Evolutionary conservation across 2,113 vertebrate genomes (phyloP).

Genomic region (Semicossyphus pulcher): DNA sequence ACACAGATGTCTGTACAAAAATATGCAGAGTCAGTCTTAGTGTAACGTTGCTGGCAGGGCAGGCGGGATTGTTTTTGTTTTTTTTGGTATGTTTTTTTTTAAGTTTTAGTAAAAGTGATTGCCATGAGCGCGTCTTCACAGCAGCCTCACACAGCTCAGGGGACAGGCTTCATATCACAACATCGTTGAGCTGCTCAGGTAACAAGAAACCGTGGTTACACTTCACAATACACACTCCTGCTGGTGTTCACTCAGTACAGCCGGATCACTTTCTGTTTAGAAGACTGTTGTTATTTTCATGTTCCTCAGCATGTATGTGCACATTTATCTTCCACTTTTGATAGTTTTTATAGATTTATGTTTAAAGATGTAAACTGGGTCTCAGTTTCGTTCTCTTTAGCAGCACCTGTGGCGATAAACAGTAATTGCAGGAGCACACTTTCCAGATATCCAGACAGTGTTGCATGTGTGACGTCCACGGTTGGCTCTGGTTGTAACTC

Average conservation of each 20-base stretch:
- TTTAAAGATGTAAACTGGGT: no score
- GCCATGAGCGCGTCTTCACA: constrained; percentile 64
- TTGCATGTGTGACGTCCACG: no score
- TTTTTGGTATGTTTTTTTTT: constrained; percentile 28
- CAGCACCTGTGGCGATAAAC: no score
- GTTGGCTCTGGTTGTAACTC: no score
- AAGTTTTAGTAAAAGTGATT: constrained; percentile 72
- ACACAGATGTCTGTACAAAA: constrained; percentile 75
- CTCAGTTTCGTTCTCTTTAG: no score
- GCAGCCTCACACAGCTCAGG: constrained; percentile 56
- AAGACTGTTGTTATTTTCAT: no score
- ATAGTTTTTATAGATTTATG: no score
- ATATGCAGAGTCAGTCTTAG: constrained; percentile 61
- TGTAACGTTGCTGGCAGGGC: constrained; percentile 63
- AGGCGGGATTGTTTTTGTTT: constrained; percentile 38
- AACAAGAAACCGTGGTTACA: constrained; percentile 68
- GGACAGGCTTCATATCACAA: constrained; percentile 59
- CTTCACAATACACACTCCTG: constrained; percentile 64
- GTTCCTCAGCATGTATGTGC: no score
- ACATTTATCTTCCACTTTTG: no score
- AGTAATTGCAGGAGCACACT: no score
- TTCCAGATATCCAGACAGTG: no score
- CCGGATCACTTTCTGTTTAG: background rate
- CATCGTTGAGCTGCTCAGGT: constrained; percentile 66
- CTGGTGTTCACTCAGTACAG: constrained; percentile 62